These are phyloP conservation scores for Rhodeus uyekii DNA, from an alignment of 2,797 vertebrate species.

Conservation along the genomic window DNA sequence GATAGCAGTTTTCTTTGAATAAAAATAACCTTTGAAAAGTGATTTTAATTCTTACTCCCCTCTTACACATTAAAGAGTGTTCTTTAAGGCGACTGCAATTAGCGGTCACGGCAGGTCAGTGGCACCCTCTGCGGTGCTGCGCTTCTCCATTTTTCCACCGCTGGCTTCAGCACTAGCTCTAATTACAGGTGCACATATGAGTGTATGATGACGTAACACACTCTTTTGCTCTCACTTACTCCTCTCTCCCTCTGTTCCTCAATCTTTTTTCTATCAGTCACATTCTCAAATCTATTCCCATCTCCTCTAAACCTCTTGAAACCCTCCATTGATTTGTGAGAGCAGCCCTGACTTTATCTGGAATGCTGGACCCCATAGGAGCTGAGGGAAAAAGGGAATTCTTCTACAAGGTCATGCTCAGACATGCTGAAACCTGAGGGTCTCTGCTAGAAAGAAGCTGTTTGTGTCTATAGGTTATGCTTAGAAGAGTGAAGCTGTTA, in stretches of 20 bases:
- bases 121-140: neutral
- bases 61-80: neutral
- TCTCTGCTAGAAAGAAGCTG: constrained; percentile 5
- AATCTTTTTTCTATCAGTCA: neutral
- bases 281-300: constrained; percentile 1
- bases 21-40: neutral
- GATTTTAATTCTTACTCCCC: constrained; percentile 15
- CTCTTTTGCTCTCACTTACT: neutral
- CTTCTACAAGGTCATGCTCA: constrained; percentile 27
- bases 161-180: neutral
- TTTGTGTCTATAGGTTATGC: neutral
- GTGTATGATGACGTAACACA: constrained; percentile 5
- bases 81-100: constrained; percentile 45
- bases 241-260: neutral
- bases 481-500: neutral
- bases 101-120: constrained; percentile 43
- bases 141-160: constrained; percentile 18
- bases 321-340: constrained; percentile 3
- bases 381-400: constrained; percentile 26
- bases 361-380: neutral
- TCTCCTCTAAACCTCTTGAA: constrained; percentile 22
- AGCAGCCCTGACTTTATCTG: neutral
- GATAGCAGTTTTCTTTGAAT: neutral
- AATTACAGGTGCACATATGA: constrained; percentile 42
- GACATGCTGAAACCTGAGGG: constrained; percentile 18